phyloP scores from a whole-genome alignment of 53 echinoderm and acorn worm genomes.

The Holothuria leucospilota region DNA sequence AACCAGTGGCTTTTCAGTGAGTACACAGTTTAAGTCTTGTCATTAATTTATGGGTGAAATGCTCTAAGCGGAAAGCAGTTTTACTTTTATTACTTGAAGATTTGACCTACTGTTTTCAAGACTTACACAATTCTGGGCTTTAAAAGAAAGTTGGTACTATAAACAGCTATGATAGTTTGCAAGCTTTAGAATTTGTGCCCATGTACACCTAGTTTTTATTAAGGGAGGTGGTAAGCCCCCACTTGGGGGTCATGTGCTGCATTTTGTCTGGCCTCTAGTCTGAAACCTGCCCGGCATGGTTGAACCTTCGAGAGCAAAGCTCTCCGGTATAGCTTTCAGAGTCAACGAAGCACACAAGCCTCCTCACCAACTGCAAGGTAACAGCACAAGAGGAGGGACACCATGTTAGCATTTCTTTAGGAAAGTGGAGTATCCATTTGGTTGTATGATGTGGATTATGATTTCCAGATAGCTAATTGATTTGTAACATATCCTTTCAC shows the following conservation, averaged over 20 bases:
- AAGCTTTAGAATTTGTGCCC: background rate
- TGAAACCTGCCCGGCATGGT: conserved; percentile 29
- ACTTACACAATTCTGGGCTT: too few relatives aligned
- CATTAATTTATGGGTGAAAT: too few relatives aligned
- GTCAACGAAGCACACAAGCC: conserved; percentile 9
- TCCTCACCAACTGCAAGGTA: conserved; percentile 25
- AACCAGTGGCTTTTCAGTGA: too few relatives aligned
- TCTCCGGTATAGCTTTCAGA: conserved; percentile 24
- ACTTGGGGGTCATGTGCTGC: background rate
- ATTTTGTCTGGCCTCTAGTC: conserved; percentile 4
- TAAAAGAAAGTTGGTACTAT: too few relatives aligned
- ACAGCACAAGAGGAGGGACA: background rate
- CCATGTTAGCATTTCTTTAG: background rate
- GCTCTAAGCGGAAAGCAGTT: too few relatives aligned
- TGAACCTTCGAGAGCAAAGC: background rate
- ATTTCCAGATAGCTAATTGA: too few relatives aligned
- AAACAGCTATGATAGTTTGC: background rate
- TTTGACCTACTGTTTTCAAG: too few relatives aligned
- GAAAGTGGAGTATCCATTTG: background rate
- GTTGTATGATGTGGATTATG: too few relatives aligned
- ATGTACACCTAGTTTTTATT: background rate
- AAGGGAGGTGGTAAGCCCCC: background rate
- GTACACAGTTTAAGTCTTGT: too few relatives aligned
- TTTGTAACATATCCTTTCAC: too few relatives aligned
- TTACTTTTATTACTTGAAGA: too few relatives aligned